phyloP scores from a whole-genome alignment of 2,797 vertebrate genomes.

The Sciaenops ocellatus region DNA sequence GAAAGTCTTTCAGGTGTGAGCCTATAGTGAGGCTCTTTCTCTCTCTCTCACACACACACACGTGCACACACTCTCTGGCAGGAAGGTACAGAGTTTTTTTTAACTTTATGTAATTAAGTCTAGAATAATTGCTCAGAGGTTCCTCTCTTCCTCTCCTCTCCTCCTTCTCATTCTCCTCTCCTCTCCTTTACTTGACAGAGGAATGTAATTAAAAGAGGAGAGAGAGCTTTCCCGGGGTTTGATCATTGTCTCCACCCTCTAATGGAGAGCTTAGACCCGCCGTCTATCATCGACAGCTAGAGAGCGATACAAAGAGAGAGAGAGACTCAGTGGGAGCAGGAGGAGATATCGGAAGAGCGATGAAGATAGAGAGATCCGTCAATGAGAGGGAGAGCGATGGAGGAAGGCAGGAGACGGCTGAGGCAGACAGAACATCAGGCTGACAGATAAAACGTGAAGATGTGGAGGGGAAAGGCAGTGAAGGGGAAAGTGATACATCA shows the following conservation, averaged over 20 bases:
- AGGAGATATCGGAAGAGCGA: slow-evolving; percentile 24
- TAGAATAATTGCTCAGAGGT: slow-evolving; percentile 70
- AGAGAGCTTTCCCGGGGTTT: slow-evolving; percentile 49
- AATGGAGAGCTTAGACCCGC: slow-evolving; percentile 52
- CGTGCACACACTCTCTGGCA: slow-evolving; percentile 15
- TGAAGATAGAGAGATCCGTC: slow-evolving; percentile 53
- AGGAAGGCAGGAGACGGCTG: slow-evolving; percentile 23
- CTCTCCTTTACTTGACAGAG: slow-evolving; percentile 53
- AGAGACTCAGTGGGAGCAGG: slow-evolving; percentile 5
- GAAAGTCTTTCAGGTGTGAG: slow-evolving; percentile 46
- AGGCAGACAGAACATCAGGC: slow-evolving; percentile 26
- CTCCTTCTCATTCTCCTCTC: slow-evolving; percentile 40
- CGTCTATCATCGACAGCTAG: slow-evolving; percentile 50
- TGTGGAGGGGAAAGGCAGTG: neutral
- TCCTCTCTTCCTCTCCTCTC: slow-evolving; percentile 50
- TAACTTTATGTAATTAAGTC: slow-evolving; percentile 72
- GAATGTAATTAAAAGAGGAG: slow-evolving; percentile 72
- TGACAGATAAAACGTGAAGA: slow-evolving; percentile 4
- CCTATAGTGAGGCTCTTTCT: neutral
- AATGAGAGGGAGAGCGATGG: slow-evolving; percentile 11
- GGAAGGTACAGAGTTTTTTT: slow-evolving; percentile 28
- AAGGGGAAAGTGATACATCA: neutral
- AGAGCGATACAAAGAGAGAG: slow-evolving; percentile 16
- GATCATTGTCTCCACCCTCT: slow-evolving; percentile 68
- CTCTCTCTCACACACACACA: neutral